Percentiles rank a stretch among this genome's conserved stretches.
Evolutionary conservation across 2,888 invertebrate species (phyloP).

Genomic region (Epinotia brunnichana): DNA sequence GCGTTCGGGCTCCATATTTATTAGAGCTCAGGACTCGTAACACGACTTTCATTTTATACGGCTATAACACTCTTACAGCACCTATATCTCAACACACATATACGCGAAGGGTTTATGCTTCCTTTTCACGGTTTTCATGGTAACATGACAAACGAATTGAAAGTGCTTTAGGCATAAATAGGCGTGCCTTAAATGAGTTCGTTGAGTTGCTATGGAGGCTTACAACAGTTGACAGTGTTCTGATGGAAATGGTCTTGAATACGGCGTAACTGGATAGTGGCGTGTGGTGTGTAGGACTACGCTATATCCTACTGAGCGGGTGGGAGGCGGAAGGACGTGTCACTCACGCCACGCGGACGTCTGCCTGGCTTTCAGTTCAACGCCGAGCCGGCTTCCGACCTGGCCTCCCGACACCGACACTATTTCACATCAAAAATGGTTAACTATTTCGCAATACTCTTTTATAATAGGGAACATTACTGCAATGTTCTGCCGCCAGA

Average conservation of each 20-base stretch:
- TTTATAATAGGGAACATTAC: too few species aligned
- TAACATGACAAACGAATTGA: slow-evolving; percentile 51
- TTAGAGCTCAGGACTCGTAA: slow-evolving; percentile 77
- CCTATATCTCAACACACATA: slow-evolving; percentile 56
- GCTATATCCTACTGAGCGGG: slow-evolving; percentile 59
- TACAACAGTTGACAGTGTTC: background rate
- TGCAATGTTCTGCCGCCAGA: too few species aligned
- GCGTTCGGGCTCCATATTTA: slow-evolving; percentile 80
- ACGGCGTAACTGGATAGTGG: slow-evolving; percentile 56
- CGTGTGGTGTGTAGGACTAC: slow-evolving; percentile 52
- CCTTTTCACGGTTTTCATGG: slow-evolving; percentile 60
- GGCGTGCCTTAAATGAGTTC: background rate
- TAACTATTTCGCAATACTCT: slow-evolving; percentile 53
- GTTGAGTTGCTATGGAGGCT: background rate
- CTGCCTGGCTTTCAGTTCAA: slow-evolving; percentile 74
- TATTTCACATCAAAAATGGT: slow-evolving; percentile 59
- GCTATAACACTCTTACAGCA: slow-evolving; percentile 65
- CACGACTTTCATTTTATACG: slow-evolving; percentile 79
- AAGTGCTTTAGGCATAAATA: slow-evolving; percentile 34
- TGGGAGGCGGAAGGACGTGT: slow-evolving; percentile 77
- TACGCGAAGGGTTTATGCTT: slow-evolving; percentile 58
- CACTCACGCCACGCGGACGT: slow-evolving; percentile 72
- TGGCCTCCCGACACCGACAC: slow-evolving; percentile 69
- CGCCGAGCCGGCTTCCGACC: slow-evolving; percentile 73
- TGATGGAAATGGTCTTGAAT: slow-evolving; percentile 49